Base-by-base conservation (phyloP, 2,113 vertebrate species). In the Lates calcarifer region DNA sequence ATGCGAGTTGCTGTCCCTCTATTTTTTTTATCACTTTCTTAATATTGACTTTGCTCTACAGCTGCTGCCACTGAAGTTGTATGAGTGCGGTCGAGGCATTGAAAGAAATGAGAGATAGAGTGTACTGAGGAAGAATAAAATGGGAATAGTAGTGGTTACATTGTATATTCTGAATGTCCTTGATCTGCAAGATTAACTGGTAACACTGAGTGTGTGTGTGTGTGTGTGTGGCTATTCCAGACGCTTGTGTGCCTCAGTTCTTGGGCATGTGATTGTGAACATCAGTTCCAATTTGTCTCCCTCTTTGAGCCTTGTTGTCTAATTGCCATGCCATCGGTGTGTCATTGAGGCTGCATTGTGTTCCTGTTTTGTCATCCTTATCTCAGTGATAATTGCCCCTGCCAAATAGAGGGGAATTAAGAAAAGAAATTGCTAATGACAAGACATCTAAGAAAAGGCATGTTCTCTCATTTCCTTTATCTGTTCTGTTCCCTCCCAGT, bases 351-450 rank as follows among this genome's bases (percentile, higher is more conserved):
- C 88, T 79, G 89, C 89, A 88, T 94, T 91, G 90, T 93, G 89
- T 89, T 91, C 65, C 80, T 91, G 90, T 92, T 92, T 94, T 91
- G 88, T 90, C 88, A 85, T 92, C 87, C 90, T 92, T 92, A 93
- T 92, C 90, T 91, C 87, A 61, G 85, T 80, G 87, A 92, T 92
- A 91, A 94, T 91, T 93, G 89, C 81, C 84, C 87, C 82, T 84
- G 83, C 84, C 87, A 90, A 91, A 91, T 85, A 85, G 83, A 88
- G 77, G 81, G 82, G 86, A 91, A 93, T 92, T 90, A 90, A 91
- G 87, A 91, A 90, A 91, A 91, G 86, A 91, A 90, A 91, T 92
- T 88, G 89, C 87, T 91, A 94, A 90, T 90, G 90, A 92, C 88
- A 87, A 92, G 84, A 89, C 91, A 90, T 89, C 84, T 90, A 86